Percentiles rank a stretch among this genome's conserved stretches.
These are phyloP conservation scores for Ornithoptera priamus DNA, from an alignment of 2,888 invertebrate genomes.

Conservation along the genomic window DNA sequence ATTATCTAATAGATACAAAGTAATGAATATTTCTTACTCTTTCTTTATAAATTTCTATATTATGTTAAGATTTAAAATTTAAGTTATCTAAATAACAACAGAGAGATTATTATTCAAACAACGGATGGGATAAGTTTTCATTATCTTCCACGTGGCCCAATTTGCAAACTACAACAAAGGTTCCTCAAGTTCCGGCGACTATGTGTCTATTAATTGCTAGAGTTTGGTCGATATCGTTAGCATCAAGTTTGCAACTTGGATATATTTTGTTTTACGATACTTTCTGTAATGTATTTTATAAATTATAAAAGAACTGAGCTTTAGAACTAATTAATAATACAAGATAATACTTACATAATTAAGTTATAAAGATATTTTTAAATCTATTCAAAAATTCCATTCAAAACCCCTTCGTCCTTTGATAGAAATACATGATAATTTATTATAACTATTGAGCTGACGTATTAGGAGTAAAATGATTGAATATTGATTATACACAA, in stretches of 20 bases:
- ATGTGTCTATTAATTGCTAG: conserved; percentile 73
- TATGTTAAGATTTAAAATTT: background rate
- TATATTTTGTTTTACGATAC: background rate
- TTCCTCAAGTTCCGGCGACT: conserved; percentile 70
- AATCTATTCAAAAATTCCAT: background rate
- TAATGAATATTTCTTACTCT: too few species aligned
- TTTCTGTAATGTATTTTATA: background rate
- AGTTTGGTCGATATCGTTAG: conserved; percentile 44
- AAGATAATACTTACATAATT: background rate
- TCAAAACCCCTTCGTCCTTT: too few species aligned
- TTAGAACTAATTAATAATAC: background rate
- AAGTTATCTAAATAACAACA: background rate
- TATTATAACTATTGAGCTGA: too few species aligned
- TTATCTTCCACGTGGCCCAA: conserved; percentile 67
- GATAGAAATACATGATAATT: too few species aligned
- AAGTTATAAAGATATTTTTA: background rate
- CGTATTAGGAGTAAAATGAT: too few species aligned
- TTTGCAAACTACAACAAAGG: conserved; percentile 71
- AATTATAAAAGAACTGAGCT: background rate
- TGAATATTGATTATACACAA: too few species aligned
- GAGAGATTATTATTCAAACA: background rate
- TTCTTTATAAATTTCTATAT: too few species aligned
- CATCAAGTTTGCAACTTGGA: background rate
- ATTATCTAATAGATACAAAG: too few species aligned
- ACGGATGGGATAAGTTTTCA: conserved; percentile 50